Evolutionary conservation across 2,888 invertebrate species (phyloP), one percentile per base, ranked within the genome.

Genomic region (Plebejus melissa): DNA sequence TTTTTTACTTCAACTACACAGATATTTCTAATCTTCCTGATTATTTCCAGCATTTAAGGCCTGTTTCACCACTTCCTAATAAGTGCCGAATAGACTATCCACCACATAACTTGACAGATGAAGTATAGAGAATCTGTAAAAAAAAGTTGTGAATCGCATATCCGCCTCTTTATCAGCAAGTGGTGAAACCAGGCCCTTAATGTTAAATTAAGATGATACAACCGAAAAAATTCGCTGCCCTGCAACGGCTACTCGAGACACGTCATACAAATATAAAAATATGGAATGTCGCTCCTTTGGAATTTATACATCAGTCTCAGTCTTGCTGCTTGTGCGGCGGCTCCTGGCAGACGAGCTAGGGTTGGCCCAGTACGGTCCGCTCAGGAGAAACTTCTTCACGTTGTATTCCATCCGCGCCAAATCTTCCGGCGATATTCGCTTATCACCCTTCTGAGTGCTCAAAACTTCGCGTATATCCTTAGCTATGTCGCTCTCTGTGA

Each of bases 371-470:
- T 90, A 88, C 28, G 92, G 90, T 2, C 94, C 94, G 76, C 96
- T 96, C 84, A 96, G 91, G 81, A 96, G 87, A 86, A 96, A 96
- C 85, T 96, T 95, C 87, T 96, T 96, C n/a, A 96, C 96, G 84
- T 96, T 96, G 83, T 96, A 96, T 84, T 96, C 96, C 96, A 96
- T 96, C 84, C 96, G 94, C 32, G 95, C 96, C 81, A 96, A 94
- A 84, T 95, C 95, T 80, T 95, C 94, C 9, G 94, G 89, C 32
- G 93, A 88, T 77, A 93, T 90, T 75, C 90, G 88, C 79, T 89
- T 91, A 74, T 90, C 88, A 16, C 85, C 84, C 78, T 89, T 90
- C 32, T 72, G 72, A 4, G 84, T 83, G 77, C 88, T 86, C 58
- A 89, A 82, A 3, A 84, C 85, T 11, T 82, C 82, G 74, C 88